Percentiles rank a stretch among this genome's conserved stretches.
Evolutionary conservation across 2,113 vertebrate species (phyloP).

Genomic region (Poeciliopsis occidentalis): DNA sequence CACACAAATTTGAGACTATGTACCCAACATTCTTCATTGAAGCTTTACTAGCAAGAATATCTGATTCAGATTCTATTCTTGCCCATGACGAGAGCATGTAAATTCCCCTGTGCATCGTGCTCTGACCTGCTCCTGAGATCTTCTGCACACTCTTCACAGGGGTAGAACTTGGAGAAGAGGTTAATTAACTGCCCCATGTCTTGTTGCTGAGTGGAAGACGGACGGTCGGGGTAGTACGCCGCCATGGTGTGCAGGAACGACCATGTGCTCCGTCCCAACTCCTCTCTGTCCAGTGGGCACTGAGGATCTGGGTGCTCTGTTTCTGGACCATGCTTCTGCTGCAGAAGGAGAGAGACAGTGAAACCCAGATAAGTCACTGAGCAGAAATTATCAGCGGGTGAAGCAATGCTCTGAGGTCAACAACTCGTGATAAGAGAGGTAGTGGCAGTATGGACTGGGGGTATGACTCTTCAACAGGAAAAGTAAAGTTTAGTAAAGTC

Average conservation of each 20-base stretch:
- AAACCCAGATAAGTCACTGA: not conserved
- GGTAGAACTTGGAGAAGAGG: slow-evolving; percentile 95
- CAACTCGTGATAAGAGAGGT: not conserved
- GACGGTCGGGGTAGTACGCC: slow-evolving; percentile 90
- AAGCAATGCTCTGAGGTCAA: not conserved
- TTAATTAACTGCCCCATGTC: slow-evolving; percentile 93
- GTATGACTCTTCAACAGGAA: no score
- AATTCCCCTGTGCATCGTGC: not conserved
- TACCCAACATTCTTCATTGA: no score
- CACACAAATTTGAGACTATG: no score
- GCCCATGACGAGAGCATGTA: not conserved
- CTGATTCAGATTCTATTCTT: not conserved
- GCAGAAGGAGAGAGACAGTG: not conserved
- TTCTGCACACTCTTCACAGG: slow-evolving; percentile 94
- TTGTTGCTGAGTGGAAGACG: slow-evolving; percentile 82
- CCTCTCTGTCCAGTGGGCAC: slow-evolving; percentile 91
- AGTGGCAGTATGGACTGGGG: not conserved
- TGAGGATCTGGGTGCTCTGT: slow-evolving; percentile 75
- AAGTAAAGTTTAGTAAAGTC: no score
- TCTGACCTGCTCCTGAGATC: slow-evolving; percentile 88
- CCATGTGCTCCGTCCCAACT: slow-evolving; percentile 93
- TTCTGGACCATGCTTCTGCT: slow-evolving; percentile 55
- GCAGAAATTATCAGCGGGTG: no score
- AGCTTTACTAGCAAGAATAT: not conserved
- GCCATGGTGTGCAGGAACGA: slow-evolving; percentile 96